Evolutionary conservation across 2,888 invertebrate genomes (phyloP), one percentile per base, ranked within the genome.

Genomic region (Hypomecis atomaria): DNA sequence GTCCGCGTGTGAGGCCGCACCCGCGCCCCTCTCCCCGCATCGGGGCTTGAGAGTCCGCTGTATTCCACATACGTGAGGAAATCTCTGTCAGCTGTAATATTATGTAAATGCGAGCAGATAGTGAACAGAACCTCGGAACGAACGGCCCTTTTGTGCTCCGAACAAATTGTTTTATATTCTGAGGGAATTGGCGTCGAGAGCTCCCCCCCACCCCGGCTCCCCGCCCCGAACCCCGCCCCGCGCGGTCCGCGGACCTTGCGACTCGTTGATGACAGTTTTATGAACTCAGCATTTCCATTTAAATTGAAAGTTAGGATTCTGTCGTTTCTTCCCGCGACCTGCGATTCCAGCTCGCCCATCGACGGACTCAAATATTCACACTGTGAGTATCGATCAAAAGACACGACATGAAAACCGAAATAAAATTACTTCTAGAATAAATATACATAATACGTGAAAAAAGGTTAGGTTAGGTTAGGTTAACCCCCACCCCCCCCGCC

Each of bases 161-260:
- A 75, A 77, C 81, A 79, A 81, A 82, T 82, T 81, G 82, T 82
- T 81, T 82, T 81, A 81, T 79, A 81, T 78, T 77, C 78, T 59
- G 71, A 67, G 71, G 59, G 73, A 73, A 72, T 76, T 36, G 50
- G 53, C 40, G 72, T 11, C 34, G 53, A 47, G 53, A 40, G 75
- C 66, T 55, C 47, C 6, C 50, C 47, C 38, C 38, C 33, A 34
- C 13, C 54, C 40, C 49, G 48, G n/a, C 53, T 38, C n/a, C n/a
- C n/a, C n/a, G n/a, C n/a, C n/a, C n/a, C n/a, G n/a, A n/a, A n/a
- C 37, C 36, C 52, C 48, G 4, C 40, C 38, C 54, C 13, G 23
- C 50, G 44, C 40, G n/a, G 48, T 8, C 45, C 62, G 62, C 63
- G 57, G 43, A 55, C 66, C 67, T 69, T 68, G 54, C 69, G 67